Evolutionary conservation across 2,113 vertebrate genomes (phyloP), one percentile per base, ranked within the genome.

Genomic region (Elephas maximus): DNA sequence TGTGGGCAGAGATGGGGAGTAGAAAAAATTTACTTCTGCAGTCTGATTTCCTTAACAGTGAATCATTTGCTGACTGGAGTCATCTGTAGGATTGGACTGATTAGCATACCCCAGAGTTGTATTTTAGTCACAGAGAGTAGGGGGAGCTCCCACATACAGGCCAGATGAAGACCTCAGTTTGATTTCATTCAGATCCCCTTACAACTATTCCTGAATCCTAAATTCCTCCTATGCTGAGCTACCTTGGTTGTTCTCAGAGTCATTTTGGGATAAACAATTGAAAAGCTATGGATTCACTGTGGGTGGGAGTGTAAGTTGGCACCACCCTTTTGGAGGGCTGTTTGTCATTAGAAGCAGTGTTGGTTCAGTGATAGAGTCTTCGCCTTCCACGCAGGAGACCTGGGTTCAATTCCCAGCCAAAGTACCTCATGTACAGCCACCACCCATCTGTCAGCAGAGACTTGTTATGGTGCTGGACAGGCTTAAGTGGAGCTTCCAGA

Each of bases 21-120:
- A 6, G 71, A 88, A 95, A 87, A 69, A 63, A 21, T 95, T 81
- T 76, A 62, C 48, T 83, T 53, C 76, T 14, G 48, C 74, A 90
- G 67, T 53, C 44, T 20, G 77, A 90, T 69, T 62, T 84, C 24
- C 71, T 83, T 63, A 85, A 77, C 71, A 77, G 30, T 53, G 67
- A 71, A 33, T 73, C 48, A 73, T 81, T 67, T 93, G 78, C 86
- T 88, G 30, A 73, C 85, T 63, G 15, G 8, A 63, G 33, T 92
- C 74, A 73, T 67, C 24, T 76, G 41, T n/a, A 57, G n/a, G 28
- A 87, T 1, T 78, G 57, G 76, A 20, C 63, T 10, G 3, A 62
- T 79, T 6, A 48, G 77, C 88, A 73, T 30, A 73, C 10, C 28
- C 71, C 23, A 2, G 57, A 48, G n/a, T 51, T 71, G 18, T 37